Conservation (phyloP, 2,113 vertebrate genomes). For the Amblyornis subalaris region DNA sequence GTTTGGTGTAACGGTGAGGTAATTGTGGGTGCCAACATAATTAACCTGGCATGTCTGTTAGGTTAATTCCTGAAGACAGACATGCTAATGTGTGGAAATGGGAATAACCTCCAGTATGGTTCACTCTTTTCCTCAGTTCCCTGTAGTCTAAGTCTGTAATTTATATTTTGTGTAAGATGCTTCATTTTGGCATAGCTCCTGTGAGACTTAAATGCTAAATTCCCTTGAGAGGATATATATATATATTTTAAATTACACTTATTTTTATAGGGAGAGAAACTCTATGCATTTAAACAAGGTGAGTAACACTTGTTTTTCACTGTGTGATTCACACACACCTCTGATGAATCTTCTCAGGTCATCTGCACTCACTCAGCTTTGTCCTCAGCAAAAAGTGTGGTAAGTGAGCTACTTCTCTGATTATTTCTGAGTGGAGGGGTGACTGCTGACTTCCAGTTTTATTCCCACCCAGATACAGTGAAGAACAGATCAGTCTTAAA, state of each 20-base stretch:
- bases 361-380: neutral
- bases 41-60: neutral
- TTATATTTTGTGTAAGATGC: neutral
- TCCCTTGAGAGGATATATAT: neutral
- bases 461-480: neutral
- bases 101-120: neutral
- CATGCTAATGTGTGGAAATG: neutral
- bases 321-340: neutral
- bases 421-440: neutral
- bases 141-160: neutral
- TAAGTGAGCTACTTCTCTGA: neutral
- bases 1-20: neutral
- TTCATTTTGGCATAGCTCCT: neutral
- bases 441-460: neutral
- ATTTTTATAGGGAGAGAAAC: neutral
- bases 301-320: neutral
- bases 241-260: neutral
- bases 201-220: neutral
- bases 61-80: neutral
- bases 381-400: neutral
- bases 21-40: neutral
- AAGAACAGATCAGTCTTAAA: neutral
- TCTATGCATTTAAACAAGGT: neutral
- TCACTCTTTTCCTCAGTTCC: neutral
- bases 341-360: neutral